Percentiles rank a stretch among this genome's conserved stretches.
These are phyloP conservation scores for Etia nguti DNA, from an alignment of 2,113 vertebrate genomes.

Conservation along the genomic window DNA sequence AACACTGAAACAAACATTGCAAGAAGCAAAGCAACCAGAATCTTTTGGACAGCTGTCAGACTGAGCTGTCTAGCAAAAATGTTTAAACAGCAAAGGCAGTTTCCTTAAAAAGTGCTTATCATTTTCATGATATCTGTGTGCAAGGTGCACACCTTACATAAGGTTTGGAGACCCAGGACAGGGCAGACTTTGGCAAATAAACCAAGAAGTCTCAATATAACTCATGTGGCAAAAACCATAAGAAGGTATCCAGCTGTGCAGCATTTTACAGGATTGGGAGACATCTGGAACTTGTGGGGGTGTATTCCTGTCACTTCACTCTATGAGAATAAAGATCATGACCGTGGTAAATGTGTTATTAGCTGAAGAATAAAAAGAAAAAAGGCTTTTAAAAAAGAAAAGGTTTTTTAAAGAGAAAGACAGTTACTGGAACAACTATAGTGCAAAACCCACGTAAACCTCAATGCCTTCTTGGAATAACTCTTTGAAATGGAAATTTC, in stretches of 20 bases:
- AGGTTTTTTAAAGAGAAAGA: background rate
- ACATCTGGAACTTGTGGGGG: background rate
- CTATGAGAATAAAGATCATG: slow-evolving; percentile 7
- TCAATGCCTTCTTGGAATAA: slow-evolving; percentile 21
- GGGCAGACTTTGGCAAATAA: background rate
- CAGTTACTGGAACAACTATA: background rate
- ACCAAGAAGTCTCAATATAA: background rate
- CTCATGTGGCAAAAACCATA: no score
- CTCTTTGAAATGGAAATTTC: slow-evolving; percentile 21
- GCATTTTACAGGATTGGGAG: background rate
- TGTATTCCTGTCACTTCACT: background rate
- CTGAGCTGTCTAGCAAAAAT: background rate
- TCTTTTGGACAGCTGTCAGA: background rate
- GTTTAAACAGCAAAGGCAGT: background rate
- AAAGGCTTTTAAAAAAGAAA: background rate
- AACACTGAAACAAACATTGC: background rate
- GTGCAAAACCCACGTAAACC: background rate
- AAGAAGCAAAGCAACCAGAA: background rate
- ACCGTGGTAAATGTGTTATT: slow-evolving; percentile 43
- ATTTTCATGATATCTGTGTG: background rate
- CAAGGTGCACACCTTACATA: background rate
- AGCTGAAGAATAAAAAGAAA: slow-evolving; percentile 14
- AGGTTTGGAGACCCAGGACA: background rate
- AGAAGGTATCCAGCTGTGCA: background rate
- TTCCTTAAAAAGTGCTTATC: background rate